Percentiles rank a stretch among this genome's conserved stretches.
Conservation (phyloP, 2,113 vertebrate genomes). For the Tautogolabrus adspersus region DNA sequence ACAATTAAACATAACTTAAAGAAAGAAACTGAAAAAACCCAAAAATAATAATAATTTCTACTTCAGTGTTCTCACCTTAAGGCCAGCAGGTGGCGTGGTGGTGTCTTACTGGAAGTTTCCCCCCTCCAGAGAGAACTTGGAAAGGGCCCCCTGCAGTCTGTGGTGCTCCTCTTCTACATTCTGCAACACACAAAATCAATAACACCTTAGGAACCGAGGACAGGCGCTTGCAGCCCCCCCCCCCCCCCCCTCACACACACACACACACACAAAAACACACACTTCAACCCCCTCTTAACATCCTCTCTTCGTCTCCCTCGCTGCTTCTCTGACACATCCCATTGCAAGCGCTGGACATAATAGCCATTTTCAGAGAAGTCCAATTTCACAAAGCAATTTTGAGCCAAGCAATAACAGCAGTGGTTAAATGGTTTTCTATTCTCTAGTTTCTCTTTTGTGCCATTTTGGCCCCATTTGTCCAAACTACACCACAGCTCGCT, state of each 20-base stretch:
- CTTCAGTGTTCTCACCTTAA: constrained; percentile 61
- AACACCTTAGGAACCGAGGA: constrained; percentile 55
- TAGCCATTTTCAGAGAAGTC: constrained; percentile 73
- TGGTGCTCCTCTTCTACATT: constrained; percentile 82
- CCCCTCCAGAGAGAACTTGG: constrained; percentile 77
- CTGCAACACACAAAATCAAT: constrained; percentile 75
- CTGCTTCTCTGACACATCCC: constrained; percentile 70
- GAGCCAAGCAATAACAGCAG: constrained; percentile 72
- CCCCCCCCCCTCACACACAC: constrained; percentile 4
- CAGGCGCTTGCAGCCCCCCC: neutral
- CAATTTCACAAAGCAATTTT: constrained; percentile 80
- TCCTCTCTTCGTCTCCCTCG: constrained; percentile 65
- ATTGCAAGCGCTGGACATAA: constrained; percentile 67
- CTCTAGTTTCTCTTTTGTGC: constrained; percentile 68
- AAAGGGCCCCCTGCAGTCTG: constrained; percentile 79
- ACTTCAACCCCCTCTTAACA: constrained; percentile 53
- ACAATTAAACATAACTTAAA: too few species aligned
- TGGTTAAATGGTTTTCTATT: constrained; percentile 76
- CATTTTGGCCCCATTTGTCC: constrained; percentile 72
- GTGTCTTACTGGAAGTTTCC: constrained; percentile 74
- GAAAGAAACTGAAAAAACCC: too few species aligned
- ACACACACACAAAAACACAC: constrained; percentile 41
- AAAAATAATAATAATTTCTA: neutral
- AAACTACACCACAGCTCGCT: constrained; percentile 51
- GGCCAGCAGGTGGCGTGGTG: constrained; percentile 69